phyloP scores from a whole-genome alignment of 2,888 invertebrate species.

The Melieria omissa region DNA sequence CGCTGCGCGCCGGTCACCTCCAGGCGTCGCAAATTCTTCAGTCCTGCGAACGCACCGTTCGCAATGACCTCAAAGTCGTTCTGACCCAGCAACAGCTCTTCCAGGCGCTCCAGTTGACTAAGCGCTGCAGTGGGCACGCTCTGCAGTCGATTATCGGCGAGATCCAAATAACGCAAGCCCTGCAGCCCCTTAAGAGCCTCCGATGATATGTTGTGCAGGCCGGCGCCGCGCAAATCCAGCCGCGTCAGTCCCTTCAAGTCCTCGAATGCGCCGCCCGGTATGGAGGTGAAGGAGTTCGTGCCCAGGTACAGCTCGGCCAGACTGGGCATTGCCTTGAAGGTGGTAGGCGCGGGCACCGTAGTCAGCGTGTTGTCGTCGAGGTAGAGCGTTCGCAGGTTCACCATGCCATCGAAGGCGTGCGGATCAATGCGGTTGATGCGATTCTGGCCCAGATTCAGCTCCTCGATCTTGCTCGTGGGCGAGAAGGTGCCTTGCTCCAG shows the following conservation, averaged over 20 bases:
- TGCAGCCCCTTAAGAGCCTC: constrained; percentile 80
- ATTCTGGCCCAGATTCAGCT: constrained; percentile 87
- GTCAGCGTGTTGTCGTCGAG: constrained; percentile 86
- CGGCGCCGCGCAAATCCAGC: constrained; percentile 83
- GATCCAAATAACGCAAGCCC: constrained; percentile 79
- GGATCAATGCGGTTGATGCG: constrained; percentile 83
- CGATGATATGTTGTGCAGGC: constrained; percentile 80
- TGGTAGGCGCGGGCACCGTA: constrained; percentile 78
- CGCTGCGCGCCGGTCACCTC: constrained; percentile 83
- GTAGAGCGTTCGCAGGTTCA: constrained; percentile 81
- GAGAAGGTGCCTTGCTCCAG: constrained; percentile 80
- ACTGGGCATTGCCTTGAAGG: constrained; percentile 77
- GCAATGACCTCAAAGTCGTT: constrained; percentile 80
- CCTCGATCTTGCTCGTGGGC: constrained; percentile 80
- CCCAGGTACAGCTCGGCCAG: constrained; percentile 88
- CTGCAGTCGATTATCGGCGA: constrained; percentile 82
- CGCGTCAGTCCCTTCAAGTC: constrained; percentile 80
- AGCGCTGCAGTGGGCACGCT: constrained; percentile 81
- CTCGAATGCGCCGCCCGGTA: constrained; percentile 82
- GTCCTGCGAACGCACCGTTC: constrained; percentile 80
- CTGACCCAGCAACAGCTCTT: constrained; percentile 84
- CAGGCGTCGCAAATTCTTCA: constrained; percentile 79
- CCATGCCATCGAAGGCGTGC: constrained; percentile 79
- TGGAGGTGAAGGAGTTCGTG: constrained; percentile 80
- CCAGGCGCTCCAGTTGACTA: constrained; percentile 77